Base-by-base conservation (phyloP, 1,140 invertebrate species). In the Mya arenaria region DNA sequence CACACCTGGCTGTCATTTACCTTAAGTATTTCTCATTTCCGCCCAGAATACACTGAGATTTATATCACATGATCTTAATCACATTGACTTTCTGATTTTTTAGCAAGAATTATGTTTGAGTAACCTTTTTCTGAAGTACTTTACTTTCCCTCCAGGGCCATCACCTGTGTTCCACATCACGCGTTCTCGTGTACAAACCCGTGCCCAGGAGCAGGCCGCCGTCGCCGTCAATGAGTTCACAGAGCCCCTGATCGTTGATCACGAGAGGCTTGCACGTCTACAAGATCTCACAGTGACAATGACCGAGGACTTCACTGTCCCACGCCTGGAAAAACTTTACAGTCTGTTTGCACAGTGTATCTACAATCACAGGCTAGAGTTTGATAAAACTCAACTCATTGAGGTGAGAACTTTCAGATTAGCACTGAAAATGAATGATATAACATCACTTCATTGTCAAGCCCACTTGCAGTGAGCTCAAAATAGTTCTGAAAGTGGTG, bases 301-400 rank as follows among this genome's bases (percentile, higher is more conserved):
- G 4, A 92, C 92, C 8, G 77, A 89, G 25, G 83, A 86, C 41
- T 91, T 78, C 81, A 90, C 75, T 52, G 85, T 93, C 19, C 92
- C 91, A 66, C 75, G 82, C 19, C 68, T 93, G 32, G 90, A 92
- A 69, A 90, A 92, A 71, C 65, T 93, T 36, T 91, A 93, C 86
- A 92, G 90, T 84, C 32, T 89, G 8, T 83, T 92, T 13, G 88
- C 88, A 75, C 90, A 89, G 56, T 88, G 89, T 78, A 89, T 93
- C 17, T 92, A 88, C 79, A 80, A 85, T 34, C 89, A 91, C 60
- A 71, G 91, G 56, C 63, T 84, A 55, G 72, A 89, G 23, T 85
- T 86, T 44, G 87, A 92, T 78, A 92, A 92, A 79, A 86, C 87
- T 44, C 52, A 65, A 8, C 56, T 92, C 36, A 68, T 89, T 23